A percentile compares a stretch with the other conserved stretches of the same genome.
Conservation (phyloP, 2,113 vertebrate genomes). For the Salvelinus namaycush region DNA sequence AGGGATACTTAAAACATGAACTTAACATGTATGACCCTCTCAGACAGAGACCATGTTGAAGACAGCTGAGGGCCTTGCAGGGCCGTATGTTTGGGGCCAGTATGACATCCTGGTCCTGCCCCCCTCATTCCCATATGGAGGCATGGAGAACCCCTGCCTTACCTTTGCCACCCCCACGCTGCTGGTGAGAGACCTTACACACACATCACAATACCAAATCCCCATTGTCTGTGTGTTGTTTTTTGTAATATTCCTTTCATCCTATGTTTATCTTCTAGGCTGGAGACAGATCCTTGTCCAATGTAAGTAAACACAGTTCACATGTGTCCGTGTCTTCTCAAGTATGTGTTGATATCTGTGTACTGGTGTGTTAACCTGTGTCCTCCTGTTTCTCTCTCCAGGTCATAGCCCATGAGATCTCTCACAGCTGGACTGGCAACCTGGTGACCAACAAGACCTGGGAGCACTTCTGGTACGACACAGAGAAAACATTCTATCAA, state of each 20-base stretch:
- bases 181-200: constrained; percentile 74
- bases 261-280: constrained; percentile 75
- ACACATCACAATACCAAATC: neutral
- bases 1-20: too few relatives aligned
- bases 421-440: constrained; percentile 98
- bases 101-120: constrained; percentile 93
- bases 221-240: too few relatives aligned
- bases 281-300: constrained; percentile 91
- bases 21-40: constrained; percentile 22
- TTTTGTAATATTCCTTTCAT: neutral
- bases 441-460: constrained; percentile 96
- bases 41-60: constrained; percentile 94
- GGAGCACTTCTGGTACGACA: constrained; percentile 94
- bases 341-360: neutral
- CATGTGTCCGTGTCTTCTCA: neutral
- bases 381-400: constrained; percentile 53
- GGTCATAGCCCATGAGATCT: constrained; percentile 98
- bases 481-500: neutral
- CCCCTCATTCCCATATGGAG: constrained; percentile 94
- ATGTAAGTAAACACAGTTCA: constrained; percentile 79
- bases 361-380: neutral
- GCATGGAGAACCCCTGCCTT: constrained; percentile 98
- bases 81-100: constrained; percentile 94
- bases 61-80: constrained; percentile 87
- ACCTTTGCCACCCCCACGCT: constrained; percentile 95